Evolutionary conservation across 2,888 invertebrate genomes (phyloP).

Genomic region (Tachina lurida): DNA sequence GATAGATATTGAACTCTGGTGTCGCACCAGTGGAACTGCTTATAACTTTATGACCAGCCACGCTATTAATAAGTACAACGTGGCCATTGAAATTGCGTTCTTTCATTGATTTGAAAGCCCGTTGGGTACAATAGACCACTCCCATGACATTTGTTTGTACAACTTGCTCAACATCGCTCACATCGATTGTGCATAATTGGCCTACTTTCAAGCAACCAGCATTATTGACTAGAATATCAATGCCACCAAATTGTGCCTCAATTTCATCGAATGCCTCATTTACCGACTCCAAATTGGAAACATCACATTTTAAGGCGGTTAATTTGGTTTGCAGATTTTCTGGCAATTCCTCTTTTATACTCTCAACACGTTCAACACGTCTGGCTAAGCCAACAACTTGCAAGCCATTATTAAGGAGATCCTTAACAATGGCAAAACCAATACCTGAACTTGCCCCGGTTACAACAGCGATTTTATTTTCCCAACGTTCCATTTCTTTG

Average conservation of each 20-base stretch:
- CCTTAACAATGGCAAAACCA: constrained; percentile 83
- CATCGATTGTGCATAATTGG: constrained; percentile 74
- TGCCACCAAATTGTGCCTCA: constrained; percentile 84
- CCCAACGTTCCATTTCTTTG: constrained; percentile 85
- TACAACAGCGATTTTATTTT: constrained; percentile 85
- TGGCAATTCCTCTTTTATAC: constrained; percentile 74
- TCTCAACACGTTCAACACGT: constrained; percentile 83
- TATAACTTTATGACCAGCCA: constrained; percentile 79
- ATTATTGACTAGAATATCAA: constrained; percentile 86
- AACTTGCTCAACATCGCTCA: constrained; percentile 74
- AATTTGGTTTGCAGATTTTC: constrained; percentile 77
- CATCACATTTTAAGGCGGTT: constrained; percentile 83
- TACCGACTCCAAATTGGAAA: constrained; percentile 84
- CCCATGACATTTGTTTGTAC: constrained; percentile 84
- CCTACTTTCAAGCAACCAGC: constrained; percentile 83
- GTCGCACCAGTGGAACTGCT: constrained; percentile 44
- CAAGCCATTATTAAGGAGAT: constrained; percentile 84
- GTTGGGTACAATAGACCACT: constrained; percentile 83
- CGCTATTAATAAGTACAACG: constrained; percentile 83
- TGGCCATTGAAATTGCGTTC: constrained; percentile 82
- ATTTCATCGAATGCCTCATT: constrained; percentile 84
- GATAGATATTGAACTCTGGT: constrained; percentile 78
- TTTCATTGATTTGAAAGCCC: constrained; percentile 84
- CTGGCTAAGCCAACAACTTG: constrained; percentile 85
- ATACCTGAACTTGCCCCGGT: constrained; percentile 87